Base-by-base conservation (phyloP, 2,888 invertebrate genomes). In the Osedax fenrisi region DNA sequence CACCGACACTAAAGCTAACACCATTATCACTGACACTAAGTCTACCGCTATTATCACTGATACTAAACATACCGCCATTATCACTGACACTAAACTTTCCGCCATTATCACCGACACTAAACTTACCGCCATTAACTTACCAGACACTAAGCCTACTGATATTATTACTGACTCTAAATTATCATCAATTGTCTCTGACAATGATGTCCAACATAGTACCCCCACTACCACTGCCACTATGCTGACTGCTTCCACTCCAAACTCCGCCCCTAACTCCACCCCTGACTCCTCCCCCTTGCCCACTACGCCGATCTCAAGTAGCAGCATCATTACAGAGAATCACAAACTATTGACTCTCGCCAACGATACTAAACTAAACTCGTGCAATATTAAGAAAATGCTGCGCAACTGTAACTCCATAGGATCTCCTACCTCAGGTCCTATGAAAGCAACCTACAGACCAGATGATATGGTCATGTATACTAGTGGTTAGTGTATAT, bases 401-500 rank as follows among this genome's bases (percentile, higher is more conserved):
- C 41, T 41, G 41, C 41, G 41, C 41, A 41, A 41, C 41, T 17
- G 41, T 17, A 41, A 41, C 41, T 41, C 41, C 22, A 27, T 21
- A 67, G 71, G 26, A 27, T 27, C 26, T 23, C 75, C 21, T 2
- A 74, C 76, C 10, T 10, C 41, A 5, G 41, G 41, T 10, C 78
- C 78, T 3, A 27, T 78, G 67, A 78, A 78, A 41, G 78, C 78
- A 2, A 78, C 77, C 1, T 78, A 78, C 75, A 66, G 78, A n/a
- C 78, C 78, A 1, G 75, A 41, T 5, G 41, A 41, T 17, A n/a
- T n/a, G n/a, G 17, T 41, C 41, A 41, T 41, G 41, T 41, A 41
- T 17, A 10, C 41, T 5, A 41, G 41, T 41, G 41, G 41, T 41
- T 17, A 21, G 24, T 25, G 25, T n/a, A n/a, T n/a, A n/a, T n/a